Conservation (phyloP, 1,140 invertebrate species). For the Drosophila mauritiana region DNA sequence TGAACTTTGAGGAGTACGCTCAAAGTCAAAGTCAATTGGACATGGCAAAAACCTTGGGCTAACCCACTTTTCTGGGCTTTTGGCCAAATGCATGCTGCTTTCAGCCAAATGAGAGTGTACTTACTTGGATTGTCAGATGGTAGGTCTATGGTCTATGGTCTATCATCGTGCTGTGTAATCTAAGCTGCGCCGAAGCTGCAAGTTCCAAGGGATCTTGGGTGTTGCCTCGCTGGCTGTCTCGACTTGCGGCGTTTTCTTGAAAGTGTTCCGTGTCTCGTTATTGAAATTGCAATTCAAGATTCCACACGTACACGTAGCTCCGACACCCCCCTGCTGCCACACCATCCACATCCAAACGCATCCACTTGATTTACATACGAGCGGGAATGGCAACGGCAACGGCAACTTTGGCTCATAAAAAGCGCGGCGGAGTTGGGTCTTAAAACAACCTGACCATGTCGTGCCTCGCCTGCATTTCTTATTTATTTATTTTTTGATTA, state of each 20-base stretch:
- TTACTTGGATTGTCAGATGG: too few relatives aligned
- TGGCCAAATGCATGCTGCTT: too few relatives aligned
- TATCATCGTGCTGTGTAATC: too few relatives aligned
- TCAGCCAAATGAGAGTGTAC: too few relatives aligned
- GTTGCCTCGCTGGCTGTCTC: slow-evolving; percentile 54
- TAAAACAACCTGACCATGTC: slow-evolving; percentile 78
- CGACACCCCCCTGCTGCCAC: too few relatives aligned
- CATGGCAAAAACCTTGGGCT: too few relatives aligned
- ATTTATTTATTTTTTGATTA: slow-evolving; percentile 21
- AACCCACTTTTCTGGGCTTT: too few relatives aligned
- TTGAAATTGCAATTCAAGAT: slow-evolving; percentile 82
- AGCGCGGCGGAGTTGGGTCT: slow-evolving; percentile 41
- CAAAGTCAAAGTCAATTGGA: too few relatives aligned
- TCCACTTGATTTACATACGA: slow-evolving; percentile 75
- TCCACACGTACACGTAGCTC: slow-evolving; percentile 68
- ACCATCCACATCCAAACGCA: slow-evolving; percentile 22
- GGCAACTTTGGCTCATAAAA: slow-evolving; percentile 59
- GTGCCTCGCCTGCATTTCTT: slow-evolving; percentile 55
- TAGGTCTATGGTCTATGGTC: too few relatives aligned
- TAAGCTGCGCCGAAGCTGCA: slow-evolving; percentile 3
- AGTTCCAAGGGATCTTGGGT: slow-evolving; percentile 28
- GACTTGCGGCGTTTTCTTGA: slow-evolving; percentile 56
- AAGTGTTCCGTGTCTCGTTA: slow-evolving; percentile 79
- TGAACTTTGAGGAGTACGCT: too few relatives aligned
- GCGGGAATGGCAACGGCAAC: slow-evolving; percentile 7